Evolutionary conservation across 2,797 vertebrate genomes (phyloP), one percentile per base, ranked within the genome.

Genomic region (Tragelaphus oryx): DNA sequence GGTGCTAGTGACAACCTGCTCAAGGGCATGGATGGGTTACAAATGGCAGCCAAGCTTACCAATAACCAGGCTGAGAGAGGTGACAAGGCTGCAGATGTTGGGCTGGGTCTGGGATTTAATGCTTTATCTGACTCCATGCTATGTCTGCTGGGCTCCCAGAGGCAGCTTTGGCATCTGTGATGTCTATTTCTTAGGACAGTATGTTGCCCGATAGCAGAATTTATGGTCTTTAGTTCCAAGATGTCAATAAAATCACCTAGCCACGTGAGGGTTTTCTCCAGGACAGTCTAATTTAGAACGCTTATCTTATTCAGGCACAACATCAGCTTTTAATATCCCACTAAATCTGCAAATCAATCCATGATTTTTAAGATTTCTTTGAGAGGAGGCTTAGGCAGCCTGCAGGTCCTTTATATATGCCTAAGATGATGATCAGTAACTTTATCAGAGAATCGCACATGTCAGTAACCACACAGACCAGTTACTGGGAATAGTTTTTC

Each of bases 291-390:
- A 87, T 80, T 93, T 18, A 80, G 81, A 90, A 89, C 5, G 87
- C 87, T 96, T 96, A 89, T 95, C 92, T 97, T 93, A 90, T 68
- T 87, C 62, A 24, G 87, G 90, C 87, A 89, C 94, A 91, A 41
- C 96, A 91, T 82, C 88, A 82, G 94, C 81, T 93, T 91, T 94
- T 60, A 92, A 91, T 92, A 97, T 91, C 89, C 76, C 74, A 81
- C 78, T 82, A 81, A 94, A 74, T 93, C 91, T 95, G 78, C 85
- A 92, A 91, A 95, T 95, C 96, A 89, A 90, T 80, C 89, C 57
- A 20, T 55, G 71, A 88, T 85, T 95, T 91, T 93, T 91, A 57
- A 79, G 89, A 84, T 87, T 97, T 95, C 94, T 85, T 79, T 65
- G 80, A 91, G 68, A 50, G 54, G 10, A 37, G 68, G 88, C 91